Conservation (phyloP, 1,140 invertebrate genomes). For the Drosophila subobscura region DNA sequence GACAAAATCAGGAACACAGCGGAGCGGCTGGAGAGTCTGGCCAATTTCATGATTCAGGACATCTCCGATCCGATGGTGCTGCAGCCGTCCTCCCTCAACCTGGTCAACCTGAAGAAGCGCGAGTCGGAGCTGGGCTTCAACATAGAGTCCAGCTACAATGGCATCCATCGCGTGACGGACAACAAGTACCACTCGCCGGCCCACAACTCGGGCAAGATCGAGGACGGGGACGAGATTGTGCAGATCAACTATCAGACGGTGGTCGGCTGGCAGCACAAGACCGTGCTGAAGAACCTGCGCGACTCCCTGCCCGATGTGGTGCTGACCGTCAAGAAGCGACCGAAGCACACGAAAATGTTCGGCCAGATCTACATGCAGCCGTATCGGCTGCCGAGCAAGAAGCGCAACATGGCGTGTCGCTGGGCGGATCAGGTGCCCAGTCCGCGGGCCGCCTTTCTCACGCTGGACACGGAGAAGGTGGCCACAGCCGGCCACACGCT, state of each 20-base stretch:
- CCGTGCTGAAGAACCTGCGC: constrained; percentile 90
- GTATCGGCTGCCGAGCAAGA: constrained; percentile 90
- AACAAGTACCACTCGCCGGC: constrained; percentile 93
- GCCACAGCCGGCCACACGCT: constrained; percentile 39
- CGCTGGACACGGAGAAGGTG: constrained; percentile 85
- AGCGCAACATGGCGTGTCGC: constrained; percentile 87
- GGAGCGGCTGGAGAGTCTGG: constrained; percentile 88
- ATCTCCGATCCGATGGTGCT: constrained; percentile 94
- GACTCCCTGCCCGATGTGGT: constrained; percentile 92
- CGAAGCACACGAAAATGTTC: constrained; percentile 92
- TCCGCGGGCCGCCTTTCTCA: constrained; percentile 87
- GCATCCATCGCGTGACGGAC: constrained; percentile 91
- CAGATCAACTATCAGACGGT: constrained; percentile 97
- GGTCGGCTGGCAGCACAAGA: constrained; percentile 93
- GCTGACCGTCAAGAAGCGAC: constrained; percentile 92
- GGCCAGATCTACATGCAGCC: constrained; percentile 93
- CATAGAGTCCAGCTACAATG: constrained; percentile 93
- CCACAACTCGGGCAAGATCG: constrained; percentile 94
- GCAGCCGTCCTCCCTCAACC: constrained; percentile 93
- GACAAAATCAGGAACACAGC: constrained; percentile 88
- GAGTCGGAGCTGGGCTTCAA: constrained; percentile 91
- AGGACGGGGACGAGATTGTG: constrained; percentile 96
- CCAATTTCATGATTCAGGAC: constrained; percentile 94
- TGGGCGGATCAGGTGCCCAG: constrained; percentile 87
- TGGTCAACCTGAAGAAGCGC: constrained; percentile 93